phyloP scores from a whole-genome alignment of 2,113 vertebrate genomes.

The Meleagris gallopavo region DNA sequence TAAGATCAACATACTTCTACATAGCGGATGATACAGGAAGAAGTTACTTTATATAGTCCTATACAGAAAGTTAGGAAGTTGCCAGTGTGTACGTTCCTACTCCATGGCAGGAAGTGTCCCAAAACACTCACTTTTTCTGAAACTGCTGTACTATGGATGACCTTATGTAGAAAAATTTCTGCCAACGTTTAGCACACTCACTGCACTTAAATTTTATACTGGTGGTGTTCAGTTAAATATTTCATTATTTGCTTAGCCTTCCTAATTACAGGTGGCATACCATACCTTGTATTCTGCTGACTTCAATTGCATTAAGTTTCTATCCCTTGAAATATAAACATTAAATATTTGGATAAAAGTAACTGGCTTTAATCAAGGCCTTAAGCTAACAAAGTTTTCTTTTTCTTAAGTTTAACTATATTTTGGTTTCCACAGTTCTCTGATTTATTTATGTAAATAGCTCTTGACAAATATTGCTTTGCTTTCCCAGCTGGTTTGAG shows the following conservation, averaged over 20 bases:
- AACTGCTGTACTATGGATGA: background rate
- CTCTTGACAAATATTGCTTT: background rate
- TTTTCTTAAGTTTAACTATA: background rate
- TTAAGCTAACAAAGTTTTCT: background rate
- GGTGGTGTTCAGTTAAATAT: background rate
- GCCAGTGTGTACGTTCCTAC: background rate
- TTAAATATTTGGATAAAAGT: background rate
- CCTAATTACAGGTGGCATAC: background rate
- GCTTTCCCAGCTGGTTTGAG: background rate
- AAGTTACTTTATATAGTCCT: background rate
- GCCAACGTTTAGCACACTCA: background rate
- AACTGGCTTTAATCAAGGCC: background rate
- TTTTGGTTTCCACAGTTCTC: background rate
- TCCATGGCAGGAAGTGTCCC: background rate
- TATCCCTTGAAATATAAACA: background rate
- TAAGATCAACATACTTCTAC: background rate
- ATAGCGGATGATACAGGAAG: background rate
- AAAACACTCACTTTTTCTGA: background rate
- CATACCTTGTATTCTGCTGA: background rate
- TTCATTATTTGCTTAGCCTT: background rate
- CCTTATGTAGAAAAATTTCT: background rate
- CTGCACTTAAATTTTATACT: background rate
- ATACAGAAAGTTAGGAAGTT: background rate
- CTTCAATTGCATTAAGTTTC: background rate
- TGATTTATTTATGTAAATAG: background rate